Conservation (phyloP, 1,140 invertebrate species). For the Drosophila micromelanica region DNA sequence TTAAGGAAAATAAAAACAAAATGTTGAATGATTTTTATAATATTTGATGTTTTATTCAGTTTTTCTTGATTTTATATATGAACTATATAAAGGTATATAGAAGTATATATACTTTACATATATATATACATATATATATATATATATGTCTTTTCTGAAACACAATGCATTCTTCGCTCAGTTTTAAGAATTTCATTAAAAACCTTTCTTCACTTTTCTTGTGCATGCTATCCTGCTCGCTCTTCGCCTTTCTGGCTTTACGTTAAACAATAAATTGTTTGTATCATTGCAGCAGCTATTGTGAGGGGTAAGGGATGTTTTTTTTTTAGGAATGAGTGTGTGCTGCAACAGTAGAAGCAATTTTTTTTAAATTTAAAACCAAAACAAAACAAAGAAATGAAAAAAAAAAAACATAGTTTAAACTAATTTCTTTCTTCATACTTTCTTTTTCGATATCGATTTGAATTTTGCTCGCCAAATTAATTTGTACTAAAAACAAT, state of each 20-base stretch:
- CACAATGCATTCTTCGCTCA: constrained; percentile 48
- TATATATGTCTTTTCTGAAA: constrained; percentile 53
- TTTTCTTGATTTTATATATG: constrained; percentile 47
- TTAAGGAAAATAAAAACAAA: constrained; percentile 67
- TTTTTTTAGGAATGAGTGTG: constrained; percentile 12
- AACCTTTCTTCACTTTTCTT: constrained; percentile 17
- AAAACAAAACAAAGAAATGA: constrained; percentile 27
- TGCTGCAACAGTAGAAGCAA: constrained; percentile 41
- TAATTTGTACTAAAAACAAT: constrained; percentile 78
- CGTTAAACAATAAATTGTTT: constrained; percentile 35
- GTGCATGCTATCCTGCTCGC: too few species aligned
- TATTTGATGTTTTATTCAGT: constrained; percentile 62
- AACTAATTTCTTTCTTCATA: constrained; percentile 48
- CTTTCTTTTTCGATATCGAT: constrained; percentile 21
- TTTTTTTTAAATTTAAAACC: constrained; percentile 28
- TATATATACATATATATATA: constrained; percentile 17
- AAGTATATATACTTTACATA: constrained; percentile 33
- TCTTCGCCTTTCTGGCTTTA: neutral
- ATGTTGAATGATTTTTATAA: constrained; percentile 52
- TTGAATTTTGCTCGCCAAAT: constrained; percentile 70
- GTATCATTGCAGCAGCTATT: constrained; percentile 40
- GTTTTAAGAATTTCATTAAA: constrained; percentile 37
- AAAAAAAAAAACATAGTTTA: constrained; percentile 50
- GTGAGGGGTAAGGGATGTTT: constrained; percentile 1
- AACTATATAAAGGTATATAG: constrained; percentile 54